These are phyloP conservation scores for Scelioninae gen. 1 DNA, from an alignment of 2,888 invertebrate species.

Conservation along the genomic window DNA sequence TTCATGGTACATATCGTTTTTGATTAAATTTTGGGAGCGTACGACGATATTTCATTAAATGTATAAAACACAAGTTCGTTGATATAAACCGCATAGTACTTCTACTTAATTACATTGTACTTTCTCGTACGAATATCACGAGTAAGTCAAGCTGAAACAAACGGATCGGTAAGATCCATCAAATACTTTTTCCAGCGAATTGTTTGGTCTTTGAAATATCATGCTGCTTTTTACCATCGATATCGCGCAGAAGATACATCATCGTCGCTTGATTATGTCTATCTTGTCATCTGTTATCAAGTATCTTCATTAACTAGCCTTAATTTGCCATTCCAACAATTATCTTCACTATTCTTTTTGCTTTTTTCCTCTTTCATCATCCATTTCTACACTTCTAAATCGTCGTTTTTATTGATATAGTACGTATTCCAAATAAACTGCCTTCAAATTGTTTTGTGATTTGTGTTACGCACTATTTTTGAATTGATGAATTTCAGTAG, in stretches of 20 bases:
- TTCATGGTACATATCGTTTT: conserved; percentile 38
- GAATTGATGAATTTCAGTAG: too few relatives aligned
- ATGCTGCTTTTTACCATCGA: background rate
- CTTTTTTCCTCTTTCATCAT: too few relatives aligned
- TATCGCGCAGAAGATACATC: background rate
- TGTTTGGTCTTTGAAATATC: conserved; percentile 5
- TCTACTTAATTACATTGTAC: conserved; percentile 49
- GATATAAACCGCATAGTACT: conserved; percentile 46
- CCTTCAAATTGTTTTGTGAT: too few relatives aligned
- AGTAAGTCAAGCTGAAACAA: conserved; percentile 39
- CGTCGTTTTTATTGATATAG: too few relatives aligned
- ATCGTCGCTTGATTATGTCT: background rate
- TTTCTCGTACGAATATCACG: conserved; percentile 48
- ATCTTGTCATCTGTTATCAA: background rate
- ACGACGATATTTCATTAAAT: conserved; percentile 56
- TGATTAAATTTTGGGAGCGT: conserved; percentile 40
- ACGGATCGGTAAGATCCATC: conserved; percentile 50
- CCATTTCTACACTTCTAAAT: too few relatives aligned
- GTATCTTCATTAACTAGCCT: background rate
- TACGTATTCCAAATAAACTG: too few relatives aligned
- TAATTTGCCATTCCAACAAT: background rate
- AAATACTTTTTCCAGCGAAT: conserved; percentile 34
- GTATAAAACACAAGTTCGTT: conserved; percentile 39
- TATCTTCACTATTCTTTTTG: background rate
- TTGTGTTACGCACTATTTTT: too few relatives aligned